Evolutionary conservation across 1,140 invertebrate genomes (phyloP).

Genomic region (Anastrepha obliqua): DNA sequence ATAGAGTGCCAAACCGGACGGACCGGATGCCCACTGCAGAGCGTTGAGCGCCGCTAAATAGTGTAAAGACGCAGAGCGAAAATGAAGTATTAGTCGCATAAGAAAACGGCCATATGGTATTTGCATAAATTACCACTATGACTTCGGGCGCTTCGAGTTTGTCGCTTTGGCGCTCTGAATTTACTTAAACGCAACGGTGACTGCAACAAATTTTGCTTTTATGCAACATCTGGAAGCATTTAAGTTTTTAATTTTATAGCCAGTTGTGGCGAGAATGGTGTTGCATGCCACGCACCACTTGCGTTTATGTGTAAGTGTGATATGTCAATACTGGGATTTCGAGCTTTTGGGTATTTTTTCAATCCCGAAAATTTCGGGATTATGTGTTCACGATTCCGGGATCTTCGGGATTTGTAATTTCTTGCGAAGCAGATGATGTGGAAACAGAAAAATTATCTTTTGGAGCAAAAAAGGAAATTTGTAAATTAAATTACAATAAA

Average conservation of each 20-base stretch:
- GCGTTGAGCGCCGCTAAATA: conserved; percentile 43
- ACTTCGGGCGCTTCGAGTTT: conserved; percentile 30
- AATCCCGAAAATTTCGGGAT: no score
- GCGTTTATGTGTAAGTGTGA: background rate
- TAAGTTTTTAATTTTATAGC: conserved; percentile 45
- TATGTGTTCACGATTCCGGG: no score
- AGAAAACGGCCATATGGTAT: conserved; percentile 35
- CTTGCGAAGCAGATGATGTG: no score
- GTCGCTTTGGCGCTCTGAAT: background rate
- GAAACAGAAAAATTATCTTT: no score
- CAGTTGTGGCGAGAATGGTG: conserved; percentile 31
- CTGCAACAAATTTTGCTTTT: conserved; percentile 26
- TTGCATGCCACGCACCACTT: background rate
- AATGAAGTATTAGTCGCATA: background rate
- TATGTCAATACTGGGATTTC: no score
- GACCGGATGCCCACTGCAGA: background rate
- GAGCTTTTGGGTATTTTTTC: background rate
- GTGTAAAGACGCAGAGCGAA: background rate
- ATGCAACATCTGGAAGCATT: conserved; percentile 42
- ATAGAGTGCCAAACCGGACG: background rate
- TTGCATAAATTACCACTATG: conserved; percentile 38
- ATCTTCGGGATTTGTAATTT: no score
- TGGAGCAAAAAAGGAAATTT: no score
- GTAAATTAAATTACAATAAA: no score
- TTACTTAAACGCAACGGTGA: background rate